Evolutionary conservation across 1,140 invertebrate genomes (phyloP), one percentile per base, ranked within the genome.

Genomic region (Aleiodes sp.): DNA sequence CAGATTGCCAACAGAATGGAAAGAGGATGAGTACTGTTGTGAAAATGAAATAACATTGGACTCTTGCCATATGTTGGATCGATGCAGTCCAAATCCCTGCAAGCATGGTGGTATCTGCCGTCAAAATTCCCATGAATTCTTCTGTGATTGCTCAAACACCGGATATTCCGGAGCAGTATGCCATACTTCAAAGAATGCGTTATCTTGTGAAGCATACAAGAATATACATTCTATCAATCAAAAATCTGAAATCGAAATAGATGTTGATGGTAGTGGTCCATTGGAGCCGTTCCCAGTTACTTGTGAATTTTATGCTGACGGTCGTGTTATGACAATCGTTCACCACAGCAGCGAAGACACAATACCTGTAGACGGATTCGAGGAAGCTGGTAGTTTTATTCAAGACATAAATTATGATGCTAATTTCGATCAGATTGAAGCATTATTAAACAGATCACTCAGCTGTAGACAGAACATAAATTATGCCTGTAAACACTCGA

Each of bases 51-150:
- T 97, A 0, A 88, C 96, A 1, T 93, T 96, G 70, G 94, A 96
- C 78, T 90, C 94, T 7, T 96, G 94, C 79, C 93, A 94, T 79
- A 96, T 96, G 94, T 89, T 92, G 28, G 94, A 96, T 83, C 90
- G 94, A 56, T 99, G 98, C 80, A 97, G 96, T 83, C 98, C 98
- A 0, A 99, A 98, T 89, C 98, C 98, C 2, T 99, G 98, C 87
- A 95, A 98, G 81, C 97, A 99, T 82, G 91, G 89, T 24, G 98
- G 97, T 1, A 81, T 90, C 19, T 99, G 98, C 84, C 90, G 91
- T 68, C 98, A 99, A 87, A 94, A 92, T 71, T 95, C 96, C 57
- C 87, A 90, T 66, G 94, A 96, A 80, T 99, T 99, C 84, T 89
- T 90, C 75, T 99, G 98, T 81, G 92, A 97, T 80, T 99, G 98